Base-by-base conservation (phyloP, 2,888 invertebrate genomes). In the Catocala fraxini region DNA sequence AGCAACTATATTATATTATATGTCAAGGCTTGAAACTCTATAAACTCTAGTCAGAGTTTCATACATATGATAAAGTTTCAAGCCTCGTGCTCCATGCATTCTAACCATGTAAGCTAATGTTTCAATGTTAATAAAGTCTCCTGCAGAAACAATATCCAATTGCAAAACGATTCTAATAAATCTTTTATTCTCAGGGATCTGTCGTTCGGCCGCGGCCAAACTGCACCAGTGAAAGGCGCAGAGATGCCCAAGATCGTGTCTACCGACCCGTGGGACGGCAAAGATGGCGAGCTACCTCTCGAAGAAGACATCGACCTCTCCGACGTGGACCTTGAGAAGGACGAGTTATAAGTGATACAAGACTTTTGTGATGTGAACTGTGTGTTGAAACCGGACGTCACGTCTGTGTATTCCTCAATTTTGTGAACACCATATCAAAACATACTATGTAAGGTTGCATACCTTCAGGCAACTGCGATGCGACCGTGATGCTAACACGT, bases 271-370 rank as follows among this genome's bases (percentile, higher is more conserved):
- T 99, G 99, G 99, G 99, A 99, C 88, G 99, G 99, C 13, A 97
- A 98, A 85, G 99, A 99, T 86, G 99, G 97, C 0, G 97, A 97
- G 81, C 92, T 97, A 78, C 98, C 98, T 1, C 95, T 93, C 42
- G 97, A 97, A 87, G 99, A 99, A 81, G 98, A 99, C 71, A 97
- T 98, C 69, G 98, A 99, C 94, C 96, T 99, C 57, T 98, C 98
- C 39, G 99, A 99, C 88, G 95, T 98, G 25, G 97, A 97, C 73
- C 94, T 98, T 48, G 97, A 97, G 70, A 97, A 96, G 86, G 97
- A 97, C 73, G 97, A 97, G 88, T 92, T 97, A 88, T 97, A 96
- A 95, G 75, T 72, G 56, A 59, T 57, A 55, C 51, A 25, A 25
- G 25, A 48, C 13, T 12, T 12, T 25, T 46, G 59, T 56, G 67